Percentiles rank a stretch among this genome's conserved stretches.
These are phyloP conservation scores for Artemia sinica DNA, from an alignment of 2,888 invertebrate genomes.

Conservation along the genomic window DNA sequence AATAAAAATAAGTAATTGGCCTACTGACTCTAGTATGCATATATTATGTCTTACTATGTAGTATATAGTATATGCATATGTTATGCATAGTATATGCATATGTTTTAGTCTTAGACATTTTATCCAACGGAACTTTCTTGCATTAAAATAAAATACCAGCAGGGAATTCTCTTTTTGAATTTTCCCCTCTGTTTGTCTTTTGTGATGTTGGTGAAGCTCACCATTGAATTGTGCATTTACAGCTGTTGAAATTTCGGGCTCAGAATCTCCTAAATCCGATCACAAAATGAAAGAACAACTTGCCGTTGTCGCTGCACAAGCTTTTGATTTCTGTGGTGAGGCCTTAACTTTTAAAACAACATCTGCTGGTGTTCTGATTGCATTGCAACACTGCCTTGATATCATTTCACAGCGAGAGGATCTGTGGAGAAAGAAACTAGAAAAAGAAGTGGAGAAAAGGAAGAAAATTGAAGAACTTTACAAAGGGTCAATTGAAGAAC, in stretches of 20 bases:
- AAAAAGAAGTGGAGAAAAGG: constrained; percentile 60
- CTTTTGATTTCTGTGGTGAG: constrained; percentile 72
- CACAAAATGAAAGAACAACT: constrained; percentile 27
- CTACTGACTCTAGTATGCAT: too few species aligned
- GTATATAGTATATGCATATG: too few species aligned
- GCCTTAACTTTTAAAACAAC: constrained; percentile 71
- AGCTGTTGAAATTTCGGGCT: background rate
- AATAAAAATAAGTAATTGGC: too few species aligned
- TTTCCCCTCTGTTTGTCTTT: too few species aligned
- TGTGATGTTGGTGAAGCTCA: too few species aligned
- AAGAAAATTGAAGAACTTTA: constrained; percentile 59
- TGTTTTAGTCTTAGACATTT: too few species aligned
- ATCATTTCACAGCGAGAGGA: constrained; percentile 77
- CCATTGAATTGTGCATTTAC: too few species aligned
- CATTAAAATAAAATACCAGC: too few species aligned
- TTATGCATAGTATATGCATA: too few species aligned
- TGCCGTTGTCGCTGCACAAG: constrained; percentile 36
- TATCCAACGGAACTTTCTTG: too few species aligned
- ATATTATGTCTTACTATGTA: too few species aligned
- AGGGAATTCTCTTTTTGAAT: too few species aligned
- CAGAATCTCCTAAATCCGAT: constrained; percentile 23
- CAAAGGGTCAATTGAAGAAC: constrained; percentile 29
- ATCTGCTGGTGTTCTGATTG: constrained; percentile 29
- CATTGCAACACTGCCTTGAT: constrained; percentile 81
- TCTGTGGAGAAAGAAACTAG: constrained; percentile 59